These are phyloP conservation scores for Habrosyne pyritoides DNA, from an alignment of 2,888 invertebrate genomes.

Conservation along the genomic window DNA sequence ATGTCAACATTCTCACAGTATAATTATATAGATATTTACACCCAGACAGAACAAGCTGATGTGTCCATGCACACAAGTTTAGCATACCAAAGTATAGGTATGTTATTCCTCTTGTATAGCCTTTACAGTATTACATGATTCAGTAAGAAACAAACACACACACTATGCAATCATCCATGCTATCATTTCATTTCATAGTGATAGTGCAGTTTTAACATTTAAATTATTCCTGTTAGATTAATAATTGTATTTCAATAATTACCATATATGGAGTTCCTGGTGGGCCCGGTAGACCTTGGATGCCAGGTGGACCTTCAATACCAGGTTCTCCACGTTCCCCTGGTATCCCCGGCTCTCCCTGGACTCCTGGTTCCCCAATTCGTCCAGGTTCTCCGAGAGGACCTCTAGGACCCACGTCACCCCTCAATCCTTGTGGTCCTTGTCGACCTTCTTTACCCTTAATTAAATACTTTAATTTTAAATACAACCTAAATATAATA, in stretches of 20 bases:
- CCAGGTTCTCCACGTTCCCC: neutral
- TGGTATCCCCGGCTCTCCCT: neutral
- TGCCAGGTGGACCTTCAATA: neutral
- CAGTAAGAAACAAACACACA: too few species aligned
- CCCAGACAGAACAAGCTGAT: too few species aligned
- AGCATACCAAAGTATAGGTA: too few species aligned
- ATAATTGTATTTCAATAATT: neutral
- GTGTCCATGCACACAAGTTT: too few species aligned
- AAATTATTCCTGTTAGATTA: too few species aligned
- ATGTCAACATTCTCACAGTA: too few species aligned
- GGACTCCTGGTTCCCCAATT: neutral
- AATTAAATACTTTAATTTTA: neutral
- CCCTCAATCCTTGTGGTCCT: constrained; percentile 64
- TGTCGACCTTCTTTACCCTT: constrained; percentile 86
- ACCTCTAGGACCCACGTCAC: constrained; percentile 59
- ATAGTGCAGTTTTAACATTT: neutral
- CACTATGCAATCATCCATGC: too few species aligned
- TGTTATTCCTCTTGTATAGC: too few species aligned
- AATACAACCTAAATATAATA: neutral
- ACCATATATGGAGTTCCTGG: neutral
- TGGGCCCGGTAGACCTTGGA: too few species aligned
- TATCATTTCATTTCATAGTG: neutral
- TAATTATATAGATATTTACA: too few species aligned
- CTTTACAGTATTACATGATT: too few species aligned
- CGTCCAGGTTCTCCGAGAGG: constrained; percentile 74